Conservation (phyloP, 2,797 vertebrate species). For the Poecilia picta region DNA sequence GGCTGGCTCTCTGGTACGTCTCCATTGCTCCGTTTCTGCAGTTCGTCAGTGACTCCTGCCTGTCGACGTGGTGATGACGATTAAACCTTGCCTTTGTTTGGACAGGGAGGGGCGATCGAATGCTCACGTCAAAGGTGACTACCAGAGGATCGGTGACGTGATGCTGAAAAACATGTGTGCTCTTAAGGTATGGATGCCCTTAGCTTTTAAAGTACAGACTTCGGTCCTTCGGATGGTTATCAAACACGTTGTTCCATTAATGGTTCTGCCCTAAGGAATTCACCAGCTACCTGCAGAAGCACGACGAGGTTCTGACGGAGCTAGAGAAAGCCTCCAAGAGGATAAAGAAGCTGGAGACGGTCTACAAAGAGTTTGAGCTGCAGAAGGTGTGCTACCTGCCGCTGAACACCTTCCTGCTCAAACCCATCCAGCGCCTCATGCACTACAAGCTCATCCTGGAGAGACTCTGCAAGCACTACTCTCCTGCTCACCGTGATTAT, state of each 20-base stretch:
- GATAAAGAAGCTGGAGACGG: conserved; percentile 88
- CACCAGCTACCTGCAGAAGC: conserved; percentile 88
- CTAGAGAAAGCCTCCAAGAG: conserved; percentile 89
- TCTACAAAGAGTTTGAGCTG: conserved; percentile 94
- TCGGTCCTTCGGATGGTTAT: rapidly evolving
- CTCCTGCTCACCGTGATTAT: conserved; percentile 82
- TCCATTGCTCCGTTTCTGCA: neutral
- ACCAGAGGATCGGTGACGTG: conserved; percentile 92
- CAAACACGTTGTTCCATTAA: rapidly evolving
- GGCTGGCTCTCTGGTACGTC: conserved; percentile 90
- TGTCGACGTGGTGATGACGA: neutral
- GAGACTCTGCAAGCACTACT: conserved; percentile 88
- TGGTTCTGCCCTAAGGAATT: conserved; percentile 79
- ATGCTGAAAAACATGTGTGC: conserved; percentile 91
- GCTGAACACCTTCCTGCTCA: conserved; percentile 93
- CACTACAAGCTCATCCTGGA: conserved; percentile 94
- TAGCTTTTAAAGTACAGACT: neutral
- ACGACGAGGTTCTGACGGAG: conserved; percentile 89
- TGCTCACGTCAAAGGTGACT: conserved; percentile 83
- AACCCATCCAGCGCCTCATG: conserved; percentile 94
- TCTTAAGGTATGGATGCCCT: conserved; percentile 83
- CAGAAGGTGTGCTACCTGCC: conserved; percentile 98
- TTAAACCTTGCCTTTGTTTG: conserved; percentile 22
- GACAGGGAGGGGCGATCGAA: conserved; percentile 90
- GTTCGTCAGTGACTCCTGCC: neutral